phyloP scores from a whole-genome alignment of 2,797 vertebrate species.

The Takifugu rubripes region DNA sequence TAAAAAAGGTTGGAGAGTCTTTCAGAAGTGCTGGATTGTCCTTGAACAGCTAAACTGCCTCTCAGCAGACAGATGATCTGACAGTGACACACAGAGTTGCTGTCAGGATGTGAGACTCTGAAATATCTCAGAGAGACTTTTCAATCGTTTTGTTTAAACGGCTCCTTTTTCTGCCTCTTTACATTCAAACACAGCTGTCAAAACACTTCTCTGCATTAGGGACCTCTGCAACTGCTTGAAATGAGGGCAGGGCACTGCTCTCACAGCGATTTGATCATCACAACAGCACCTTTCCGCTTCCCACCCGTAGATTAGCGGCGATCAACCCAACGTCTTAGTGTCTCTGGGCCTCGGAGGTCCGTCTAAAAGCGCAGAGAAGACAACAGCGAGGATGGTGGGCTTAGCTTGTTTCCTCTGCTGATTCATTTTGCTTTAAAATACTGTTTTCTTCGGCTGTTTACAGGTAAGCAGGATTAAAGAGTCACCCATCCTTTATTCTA shows the following conservation, averaged over 20 bases:
- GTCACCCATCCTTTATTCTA: background rate
- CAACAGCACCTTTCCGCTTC: conserved; percentile 66
- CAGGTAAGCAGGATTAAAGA: background rate
- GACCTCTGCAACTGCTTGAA: conserved; percentile 62
- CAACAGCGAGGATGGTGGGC: conserved; percentile 1
- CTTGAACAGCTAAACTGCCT: conserved; percentile 13
- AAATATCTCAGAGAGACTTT: conserved; percentile 32
- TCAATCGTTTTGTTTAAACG: conserved; percentile 19
- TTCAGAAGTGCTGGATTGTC: conserved; percentile 9
- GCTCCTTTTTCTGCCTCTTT: background rate
- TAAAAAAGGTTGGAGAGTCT: conserved; percentile 17
- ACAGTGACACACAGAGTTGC: conserved; percentile 6
- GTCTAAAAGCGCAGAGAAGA: background rate
- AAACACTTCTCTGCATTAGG: conserved; percentile 14
- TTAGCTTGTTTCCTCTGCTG: background rate
- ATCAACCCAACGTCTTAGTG: conserved; percentile 37
- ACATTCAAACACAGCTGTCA: conserved; percentile 39
- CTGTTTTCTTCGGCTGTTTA: background rate
- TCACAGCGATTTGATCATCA: conserved; percentile 52
- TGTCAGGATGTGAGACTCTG: conserved; percentile 1
- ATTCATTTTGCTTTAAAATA: background rate
- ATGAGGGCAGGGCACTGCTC: conserved; percentile 39
- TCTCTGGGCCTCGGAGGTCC: background rate
- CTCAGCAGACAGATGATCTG: conserved; percentile 5
- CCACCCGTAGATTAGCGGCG: conserved; percentile 36